Base-by-base conservation (phyloP, 1,140 invertebrate genomes). In the Papilio xuthus region DNA sequence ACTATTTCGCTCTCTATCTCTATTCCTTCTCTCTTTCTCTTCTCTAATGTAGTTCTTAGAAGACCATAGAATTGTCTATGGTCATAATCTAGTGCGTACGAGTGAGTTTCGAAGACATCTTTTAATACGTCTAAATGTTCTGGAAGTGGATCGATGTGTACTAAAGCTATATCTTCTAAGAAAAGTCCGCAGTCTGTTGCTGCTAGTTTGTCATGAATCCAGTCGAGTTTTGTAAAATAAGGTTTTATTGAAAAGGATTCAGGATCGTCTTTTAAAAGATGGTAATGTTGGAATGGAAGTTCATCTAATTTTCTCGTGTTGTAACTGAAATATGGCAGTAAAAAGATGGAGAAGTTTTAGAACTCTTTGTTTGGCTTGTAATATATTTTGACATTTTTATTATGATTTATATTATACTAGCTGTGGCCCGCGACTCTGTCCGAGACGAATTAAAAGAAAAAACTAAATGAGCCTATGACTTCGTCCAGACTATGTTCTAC, bases 301-400 rank as follows among this genome's bases (percentile, higher is more conserved):
- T 98, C 97, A 90, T 97, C 97, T 63, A 97, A 93, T 93, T 97
- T 97, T 88, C 97, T 93, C n/a, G 95, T 95, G 90, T 98, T 97
- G 89, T 96, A 96, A 86, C 96, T 96, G 88, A 44, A 94, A 94
- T 28, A 63, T 7, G 6, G 6, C 8, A 41, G 0, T 60, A 15
- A n/a, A n/a, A n/a, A n/a, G n/a, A n/a, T n/a, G n/a, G n/a, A n/a
- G n/a, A n/a, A n/a, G n/a, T n/a, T n/a, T n/a, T n/a, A n/a, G n/a
- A n/a, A n/a, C n/a, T n/a, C n/a, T n/a, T n/a, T n/a, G n/a, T n/a
- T n/a, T n/a, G n/a, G n/a, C n/a, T n/a, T n/a, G n/a, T n/a, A n/a
- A n/a, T n/a, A n/a, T n/a, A n/a, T n/a, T n/a, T n/a, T n/a, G n/a
- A n/a, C n/a, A n/a, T n/a, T n/a, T n/a, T n/a, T n/a, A n/a, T n/a